Percentiles rank a stretch among this genome's conserved stretches.
phyloP scores from a whole-genome alignment of 2,797 vertebrate species.

The Cyprinodon diabolis region DNA sequence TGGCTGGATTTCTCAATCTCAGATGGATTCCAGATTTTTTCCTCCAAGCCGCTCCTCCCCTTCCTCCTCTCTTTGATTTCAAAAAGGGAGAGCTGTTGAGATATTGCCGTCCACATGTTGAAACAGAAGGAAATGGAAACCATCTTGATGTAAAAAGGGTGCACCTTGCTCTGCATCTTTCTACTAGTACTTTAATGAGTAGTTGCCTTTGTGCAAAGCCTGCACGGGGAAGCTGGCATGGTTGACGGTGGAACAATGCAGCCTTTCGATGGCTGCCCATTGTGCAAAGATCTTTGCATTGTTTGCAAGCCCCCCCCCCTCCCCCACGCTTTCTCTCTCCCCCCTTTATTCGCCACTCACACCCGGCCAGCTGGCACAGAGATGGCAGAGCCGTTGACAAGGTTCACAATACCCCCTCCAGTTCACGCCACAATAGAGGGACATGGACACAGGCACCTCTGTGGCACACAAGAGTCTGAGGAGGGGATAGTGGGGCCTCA shows the following conservation, averaged over 20 bases:
- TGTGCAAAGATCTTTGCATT: slow-evolving; percentile 76
- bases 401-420: slow-evolving; percentile 79
- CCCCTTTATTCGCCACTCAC: slow-evolving; percentile 53
- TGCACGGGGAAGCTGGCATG: slow-evolving; percentile 65
- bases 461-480: slow-evolving; percentile 71
- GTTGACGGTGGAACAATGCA: slow-evolving; percentile 61
- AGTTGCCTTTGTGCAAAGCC: slow-evolving; percentile 36
- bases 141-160: slow-evolving; percentile 14
- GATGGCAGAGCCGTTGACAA: slow-evolving; percentile 74
- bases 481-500: slow-evolving; percentile 55
- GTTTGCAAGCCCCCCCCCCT: slow-evolving; percentile 45
- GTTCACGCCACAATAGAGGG: slow-evolving; percentile 74
- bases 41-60: slow-evolving; percentile 56
- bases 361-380: slow-evolving; percentile 80
- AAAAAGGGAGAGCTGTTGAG: slow-evolving; percentile 37
- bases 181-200: slow-evolving; percentile 43
- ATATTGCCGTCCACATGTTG: slow-evolving; percentile 28
- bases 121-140: slow-evolving; percentile 26
- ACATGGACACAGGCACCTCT: slow-evolving; percentile 78
- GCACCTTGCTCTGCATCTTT: slow-evolving; percentile 44
- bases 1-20: slow-evolving; percentile 71
- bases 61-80: slow-evolving; percentile 56
- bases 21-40: slow-evolving; percentile 71
- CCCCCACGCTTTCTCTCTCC: background rate
- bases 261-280: slow-evolving; percentile 67